Percentiles rank a stretch among this genome's conserved stretches.
phyloP scores from a whole-genome alignment of 2,113 vertebrate species.

The Pristiophorus japonicus region DNA sequence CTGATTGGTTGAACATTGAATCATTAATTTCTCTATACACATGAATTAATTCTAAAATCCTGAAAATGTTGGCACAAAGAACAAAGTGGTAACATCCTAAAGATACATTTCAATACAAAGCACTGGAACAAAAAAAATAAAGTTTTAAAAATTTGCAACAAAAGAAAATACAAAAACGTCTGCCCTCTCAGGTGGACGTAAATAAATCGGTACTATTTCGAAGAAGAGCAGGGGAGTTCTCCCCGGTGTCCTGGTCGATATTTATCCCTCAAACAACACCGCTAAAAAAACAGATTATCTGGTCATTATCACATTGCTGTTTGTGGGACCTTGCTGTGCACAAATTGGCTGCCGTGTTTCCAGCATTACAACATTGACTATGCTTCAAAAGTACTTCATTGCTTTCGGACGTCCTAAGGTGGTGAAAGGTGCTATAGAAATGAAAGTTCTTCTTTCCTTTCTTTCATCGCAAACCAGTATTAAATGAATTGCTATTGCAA shows the following conservation, averaged over 20 bases:
- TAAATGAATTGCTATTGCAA: background rate
- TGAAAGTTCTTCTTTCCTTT: background rate
- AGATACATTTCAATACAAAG: background rate
- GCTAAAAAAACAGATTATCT: background rate
- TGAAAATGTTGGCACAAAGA: background rate
- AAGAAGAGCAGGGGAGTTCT: background rate
- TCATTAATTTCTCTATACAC: background rate
- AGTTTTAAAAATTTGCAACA: too few species aligned
- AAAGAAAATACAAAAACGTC: too few species aligned
- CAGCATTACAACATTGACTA: background rate
- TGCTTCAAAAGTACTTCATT: background rate
- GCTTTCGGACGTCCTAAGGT: background rate
- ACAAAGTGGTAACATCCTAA: background rate
- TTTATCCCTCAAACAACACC: background rate
- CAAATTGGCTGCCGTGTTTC: background rate
- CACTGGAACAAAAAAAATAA: background rate
- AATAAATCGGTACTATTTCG: background rate
- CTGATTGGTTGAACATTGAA: background rate
- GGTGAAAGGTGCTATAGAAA: background rate
- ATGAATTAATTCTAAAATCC: background rate
- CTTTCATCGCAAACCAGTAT: background rate
- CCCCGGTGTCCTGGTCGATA: background rate
- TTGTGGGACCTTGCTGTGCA: background rate
- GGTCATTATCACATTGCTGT: background rate
- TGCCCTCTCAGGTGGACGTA: background rate